A percentile compares a stretch with the other conserved stretches of the same genome.
phyloP scores from a whole-genome alignment of 2,113 vertebrate species.

The Dascyllus trimaculatus region DNA sequence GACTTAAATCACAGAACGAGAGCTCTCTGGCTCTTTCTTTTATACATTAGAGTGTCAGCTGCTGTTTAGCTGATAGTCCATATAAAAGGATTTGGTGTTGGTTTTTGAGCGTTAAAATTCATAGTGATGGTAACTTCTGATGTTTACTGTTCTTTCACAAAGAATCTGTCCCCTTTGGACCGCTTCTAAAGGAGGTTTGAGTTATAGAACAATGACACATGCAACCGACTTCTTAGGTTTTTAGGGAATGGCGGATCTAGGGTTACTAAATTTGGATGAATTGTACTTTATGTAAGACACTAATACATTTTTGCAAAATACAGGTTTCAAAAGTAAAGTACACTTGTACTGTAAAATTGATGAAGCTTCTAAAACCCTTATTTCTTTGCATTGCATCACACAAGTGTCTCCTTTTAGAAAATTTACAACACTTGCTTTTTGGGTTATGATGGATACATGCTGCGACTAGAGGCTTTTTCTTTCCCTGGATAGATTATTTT shows the following conservation, averaged over 20 bases:
- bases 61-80: too few species aligned
- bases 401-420: constrained; percentile 4
- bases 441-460: not conserved
- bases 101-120: too few species aligned
- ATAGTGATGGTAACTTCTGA: not conserved
- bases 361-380: not conserved
- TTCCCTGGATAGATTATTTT: not conserved
- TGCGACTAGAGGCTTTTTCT: not conserved
- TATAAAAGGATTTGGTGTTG: too few species aligned
- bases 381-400: constrained; percentile 17
- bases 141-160: not conserved
- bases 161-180: not conserved
- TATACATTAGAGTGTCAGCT: too few species aligned
- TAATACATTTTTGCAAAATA: not conserved
- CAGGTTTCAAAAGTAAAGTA: not conserved
- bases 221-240: too few species aligned
- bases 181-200: too few species aligned
- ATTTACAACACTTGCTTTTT: not conserved
- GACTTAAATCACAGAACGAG: too few species aligned
- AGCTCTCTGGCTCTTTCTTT: too few species aligned
- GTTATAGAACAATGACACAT: too few species aligned
- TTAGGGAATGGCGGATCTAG: not conserved
- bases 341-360: not conserved
- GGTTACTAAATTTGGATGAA: not conserved
- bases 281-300: not conserved